Evolutionary conservation across 2,797 vertebrate genomes (phyloP), one percentile per base, ranked within the genome.

Genomic region (Lerista edwardsae): DNA sequence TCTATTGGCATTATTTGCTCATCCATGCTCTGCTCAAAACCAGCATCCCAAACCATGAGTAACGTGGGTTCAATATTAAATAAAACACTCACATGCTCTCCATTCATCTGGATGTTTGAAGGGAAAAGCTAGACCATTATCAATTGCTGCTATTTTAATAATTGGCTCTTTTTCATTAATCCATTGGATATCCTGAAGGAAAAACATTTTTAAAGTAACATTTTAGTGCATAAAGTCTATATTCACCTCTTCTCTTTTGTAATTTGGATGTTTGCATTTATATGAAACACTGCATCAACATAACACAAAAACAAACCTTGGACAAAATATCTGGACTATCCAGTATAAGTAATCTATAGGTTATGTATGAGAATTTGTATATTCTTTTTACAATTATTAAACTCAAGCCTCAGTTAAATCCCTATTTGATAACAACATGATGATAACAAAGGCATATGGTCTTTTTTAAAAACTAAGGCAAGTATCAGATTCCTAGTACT

Each of bases 31-130:
- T 51, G 12, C 12, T 55, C 51, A 55, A 55, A 44, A 72, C 23
- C 59, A 61, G 19, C 19, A 61, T 61, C 15, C 59, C 4, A 61
- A 17, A 23, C 9, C 12, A 61, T 61, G 59, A 61, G 25, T 12
- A 59, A 47, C 6, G n/a, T 44, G 12, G 39, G 34, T 57, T 19
- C 34, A 47, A 27, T 39, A 51, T 72, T 68, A 34, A 34, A 84
- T 75, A 91, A 90, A 80, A 75, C 86, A 95, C 99, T 93, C 95
- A 99, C 99, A 99, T 17, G 99, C 97, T 96, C 98, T 97, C 99
- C 99, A 99, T 85, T 99, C 98, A 87, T 99, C 98, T 1, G 99
- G 99, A 94, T 99, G 98, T 91, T 99, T 99, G 90, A 99, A 99
- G 88, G 99, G 99, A 95, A 99, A 99, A 29, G 98, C 98, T 86